Percentiles rank a stretch among this genome's conserved stretches.
Evolutionary conservation across 2,113 vertebrate species (phyloP).

Genomic region (Pogona vitticeps): DNA sequence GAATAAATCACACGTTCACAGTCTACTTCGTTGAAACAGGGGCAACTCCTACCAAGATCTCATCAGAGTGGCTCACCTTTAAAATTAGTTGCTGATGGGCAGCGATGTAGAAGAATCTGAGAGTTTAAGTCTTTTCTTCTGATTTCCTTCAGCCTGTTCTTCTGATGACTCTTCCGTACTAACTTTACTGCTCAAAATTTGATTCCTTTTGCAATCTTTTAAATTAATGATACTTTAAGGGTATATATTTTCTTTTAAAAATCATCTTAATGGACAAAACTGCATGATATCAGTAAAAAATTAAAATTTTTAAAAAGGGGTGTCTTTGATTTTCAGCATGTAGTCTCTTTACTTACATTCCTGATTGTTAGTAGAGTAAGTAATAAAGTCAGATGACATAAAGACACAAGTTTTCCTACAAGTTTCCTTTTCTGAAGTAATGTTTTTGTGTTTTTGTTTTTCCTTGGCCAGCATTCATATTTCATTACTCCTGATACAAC

Average conservation of each 20-base stretch:
- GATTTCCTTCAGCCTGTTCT: conserved; percentile 25
- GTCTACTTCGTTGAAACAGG: neutral
- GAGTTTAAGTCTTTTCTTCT: neutral
- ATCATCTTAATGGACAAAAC: neutral
- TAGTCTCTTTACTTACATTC: neutral
- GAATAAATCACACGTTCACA: neutral
- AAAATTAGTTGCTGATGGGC: neutral
- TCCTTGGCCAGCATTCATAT: conserved; percentile 85
- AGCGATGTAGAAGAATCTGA: neutral
- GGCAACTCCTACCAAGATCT: neutral
- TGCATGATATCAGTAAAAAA: conserved; percentile 30
- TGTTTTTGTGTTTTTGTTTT: conserved; percentile 51
- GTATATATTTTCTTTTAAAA: conserved; percentile 12
- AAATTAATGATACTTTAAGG: neutral
- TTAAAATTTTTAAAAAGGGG: conserved; percentile 14
- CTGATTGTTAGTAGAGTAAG: conserved; percentile 20
- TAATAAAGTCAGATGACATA: neutral
- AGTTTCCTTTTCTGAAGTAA: conserved; percentile 28
- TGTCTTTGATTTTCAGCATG: conserved; percentile 2
- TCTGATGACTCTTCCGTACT: conserved; percentile 16
- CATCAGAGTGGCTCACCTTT: neutral
- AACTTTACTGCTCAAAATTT: neutral
- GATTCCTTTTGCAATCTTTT: conserved; percentile 19
- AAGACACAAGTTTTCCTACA: neutral
- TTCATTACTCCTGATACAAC: conserved; percentile 96